Base-by-base conservation (phyloP, 2,797 vertebrate genomes). In the Vespertilio murinus region DNA sequence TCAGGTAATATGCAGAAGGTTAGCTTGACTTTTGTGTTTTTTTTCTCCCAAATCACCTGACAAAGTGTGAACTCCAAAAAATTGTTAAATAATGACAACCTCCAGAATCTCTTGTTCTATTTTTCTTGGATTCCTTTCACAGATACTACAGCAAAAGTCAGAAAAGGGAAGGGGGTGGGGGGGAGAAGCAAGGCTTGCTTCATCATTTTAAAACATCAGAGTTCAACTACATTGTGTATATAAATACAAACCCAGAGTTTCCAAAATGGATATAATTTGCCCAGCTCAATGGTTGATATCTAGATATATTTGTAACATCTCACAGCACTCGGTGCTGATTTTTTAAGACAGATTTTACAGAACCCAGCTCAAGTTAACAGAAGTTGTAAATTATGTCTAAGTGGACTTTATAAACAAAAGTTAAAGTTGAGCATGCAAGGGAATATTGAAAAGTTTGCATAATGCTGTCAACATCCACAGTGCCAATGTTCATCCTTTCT, bases 371-470 rank as follows among this genome's bases (percentile, higher is more conserved):
- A 96, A 95, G 94, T 96, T 96, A 97, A 96, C 94, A 97, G 97
- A 96, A 97, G 93, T 86, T 97, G 93, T 97, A 95, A 97, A 97
- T 97, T 98, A 94, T 91, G 96, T 95, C 94, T 96, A 95, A 97
- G 93, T 94, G 73, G 67, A 96, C 96, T 97, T 97, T 98, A 97
- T 97, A 98, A 98, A 97, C 96, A 98, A 95, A 88, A 97, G 92
- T 95, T 93, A 97, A 97, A 98, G 91, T 96, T 88, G 91, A 91
- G 90, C 97, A 94, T 95, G 59, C 80, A 91, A 91, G 65, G 93
- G 85, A 96, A 97, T 97, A 97, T 11, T 95, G 96, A 97, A 94
- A 97, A 95, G 92, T 97, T 96, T 97, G 95, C 98, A 97, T 96
- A 98, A 97, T 85, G 96, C 83, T 97, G 95, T 97, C 96, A 97